Conservation (phyloP, 2,797 vertebrate species). For the Premnoplex brunnescens region DNA sequence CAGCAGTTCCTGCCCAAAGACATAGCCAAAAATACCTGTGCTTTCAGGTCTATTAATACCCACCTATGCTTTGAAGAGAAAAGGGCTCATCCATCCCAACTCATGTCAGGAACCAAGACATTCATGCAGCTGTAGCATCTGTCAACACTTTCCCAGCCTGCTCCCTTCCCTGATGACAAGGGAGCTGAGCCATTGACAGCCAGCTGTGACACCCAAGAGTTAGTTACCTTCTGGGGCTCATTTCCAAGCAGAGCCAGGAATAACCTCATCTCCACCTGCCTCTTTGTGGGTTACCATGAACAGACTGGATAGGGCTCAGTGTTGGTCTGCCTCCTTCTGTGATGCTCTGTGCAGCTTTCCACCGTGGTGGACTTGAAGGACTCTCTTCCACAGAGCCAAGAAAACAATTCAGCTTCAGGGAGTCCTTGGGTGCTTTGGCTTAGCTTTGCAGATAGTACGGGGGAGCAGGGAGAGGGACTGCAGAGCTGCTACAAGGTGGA, state of each 20-base stretch:
- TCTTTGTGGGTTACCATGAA: neutral
- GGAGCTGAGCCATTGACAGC: neutral
- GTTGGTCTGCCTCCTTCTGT: neutral
- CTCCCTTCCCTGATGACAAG: neutral
- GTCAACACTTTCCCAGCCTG: accelerated
- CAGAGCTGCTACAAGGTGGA: neutral
- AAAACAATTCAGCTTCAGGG: neutral
- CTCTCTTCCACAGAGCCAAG: neutral
- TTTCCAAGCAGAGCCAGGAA: neutral
- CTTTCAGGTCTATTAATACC: neutral
- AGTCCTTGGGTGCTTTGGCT: neutral
- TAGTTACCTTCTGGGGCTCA: neutral
- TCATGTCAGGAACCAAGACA: accelerated
- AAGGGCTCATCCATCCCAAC: accelerated
- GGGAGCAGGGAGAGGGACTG: neutral
- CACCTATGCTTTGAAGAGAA: neutral
- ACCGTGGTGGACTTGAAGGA: neutral
- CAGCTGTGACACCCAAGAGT: neutral
- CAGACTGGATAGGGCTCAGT: accelerated
- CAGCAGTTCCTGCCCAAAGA: neutral
- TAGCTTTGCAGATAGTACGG: neutral
- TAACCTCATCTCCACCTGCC: neutral
- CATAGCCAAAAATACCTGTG: neutral
- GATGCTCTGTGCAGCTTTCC: neutral
- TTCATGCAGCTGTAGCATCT: neutral